Base-by-base conservation (phyloP, 2,113 vertebrate species). In the Sapayoa aenigma region DNA sequence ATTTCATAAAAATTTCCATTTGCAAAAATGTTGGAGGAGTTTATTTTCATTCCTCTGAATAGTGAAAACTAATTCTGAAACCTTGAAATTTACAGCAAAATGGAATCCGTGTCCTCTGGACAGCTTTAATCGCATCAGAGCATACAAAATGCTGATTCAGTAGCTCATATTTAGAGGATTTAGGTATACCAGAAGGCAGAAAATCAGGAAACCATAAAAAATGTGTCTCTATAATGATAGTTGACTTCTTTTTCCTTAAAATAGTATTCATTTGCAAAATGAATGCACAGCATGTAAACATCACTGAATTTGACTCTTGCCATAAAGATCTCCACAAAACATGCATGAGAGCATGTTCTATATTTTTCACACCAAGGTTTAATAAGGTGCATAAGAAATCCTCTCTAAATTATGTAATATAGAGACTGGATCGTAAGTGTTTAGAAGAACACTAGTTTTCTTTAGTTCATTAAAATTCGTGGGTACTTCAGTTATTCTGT, bases 21-120 rank as follows among this genome's bases (percentile, higher is more conserved):
- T 90, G 73, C 66, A 94, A 89, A 90, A 69, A 53, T 78, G 65
- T 94, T 95, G 75, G 21, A 94, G 75, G 69, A 49, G 69, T 66
- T 96, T 96, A 77, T 90, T 96, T 97, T 96, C 85, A 85, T 95
- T 96, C 90, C 68, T 92, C 59, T 84, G 47, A 86, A 75, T 20
- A 96, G 49, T 90, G 69, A 96, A 95, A 94, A 90, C 92, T 90
- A 96, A 96, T 94, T 96, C 68, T 84, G 73, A 94, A 96, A 78
- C 88, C 80, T 94, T 4, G 7, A 94, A 90, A 94, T 93, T 65
- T 82, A 49, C 46, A 68, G 73, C 14, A 93, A 92, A 96, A 89
- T 81, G 66, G 80, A 87, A 94, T 92, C 80, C 3, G 9, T 93
- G 93, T 92, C 69, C 68, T 90, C 73, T 75, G 53, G 86, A 53